phyloP scores from a whole-genome alignment of 92 coral and sea anemone species.

The Epizoanthus illoricatus region DNA sequence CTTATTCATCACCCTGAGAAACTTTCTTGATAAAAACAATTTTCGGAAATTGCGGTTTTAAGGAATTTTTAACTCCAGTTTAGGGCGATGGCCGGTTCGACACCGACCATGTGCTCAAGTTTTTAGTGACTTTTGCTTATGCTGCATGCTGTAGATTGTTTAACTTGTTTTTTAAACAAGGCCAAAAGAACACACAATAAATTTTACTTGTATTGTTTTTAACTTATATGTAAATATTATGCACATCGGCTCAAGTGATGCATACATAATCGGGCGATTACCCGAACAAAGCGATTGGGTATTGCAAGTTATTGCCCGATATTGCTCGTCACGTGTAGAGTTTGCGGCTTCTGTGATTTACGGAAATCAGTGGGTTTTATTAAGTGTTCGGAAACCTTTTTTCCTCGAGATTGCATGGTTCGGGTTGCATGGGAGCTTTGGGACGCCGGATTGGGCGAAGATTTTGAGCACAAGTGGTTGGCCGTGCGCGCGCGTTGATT shows the following conservation, averaged over 20 bases:
- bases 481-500: constrained; percentile 55
- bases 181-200: constrained; percentile 29
- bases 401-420: constrained; percentile 26
- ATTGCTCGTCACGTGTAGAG: constrained; percentile 29
- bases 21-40: constrained; percentile 34
- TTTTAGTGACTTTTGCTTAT: not conserved
- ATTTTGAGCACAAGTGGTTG: constrained; percentile 33
- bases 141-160: not conserved
- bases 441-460: constrained; percentile 37
- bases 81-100: constrained; percentile 24
- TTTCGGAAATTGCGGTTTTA: constrained; percentile 44
- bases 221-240: constrained; percentile 35
- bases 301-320: constrained; percentile 39
- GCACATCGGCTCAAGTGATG: constrained; percentile 25
- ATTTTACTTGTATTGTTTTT: constrained; percentile 31
- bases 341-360: constrained; percentile 39
- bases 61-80: constrained; percentile 28
- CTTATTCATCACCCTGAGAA: constrained; percentile 56
- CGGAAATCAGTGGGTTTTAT: constrained; percentile 40
- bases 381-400: constrained; percentile 44
- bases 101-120: not conserved
- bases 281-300: constrained; percentile 45
- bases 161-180: not conserved
- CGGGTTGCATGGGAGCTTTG: constrained; percentile 31
- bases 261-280: constrained; percentile 35